Conservation (phyloP, 2,113 vertebrate genomes). For the Cryptotis parvus region DNA sequence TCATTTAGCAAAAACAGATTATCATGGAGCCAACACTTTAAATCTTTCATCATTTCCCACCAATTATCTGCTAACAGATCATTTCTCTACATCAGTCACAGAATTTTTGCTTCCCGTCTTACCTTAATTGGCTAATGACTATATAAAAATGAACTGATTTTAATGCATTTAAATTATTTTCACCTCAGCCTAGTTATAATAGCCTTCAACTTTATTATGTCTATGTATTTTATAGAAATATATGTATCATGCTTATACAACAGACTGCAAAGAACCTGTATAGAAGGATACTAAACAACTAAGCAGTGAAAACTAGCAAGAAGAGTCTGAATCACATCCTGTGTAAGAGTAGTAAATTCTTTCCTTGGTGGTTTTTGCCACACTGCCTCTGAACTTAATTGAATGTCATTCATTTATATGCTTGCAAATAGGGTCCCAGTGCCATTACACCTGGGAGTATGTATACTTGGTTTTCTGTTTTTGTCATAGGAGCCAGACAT, state of each 20-base stretch:
- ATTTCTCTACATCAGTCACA: not conserved
- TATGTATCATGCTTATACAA: not conserved
- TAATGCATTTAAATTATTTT: constrained; percentile 64
- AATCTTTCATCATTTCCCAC: not conserved
- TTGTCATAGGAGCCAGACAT: constrained; percentile 83
- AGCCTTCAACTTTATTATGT: constrained; percentile 71
- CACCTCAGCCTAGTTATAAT: constrained; percentile 61
- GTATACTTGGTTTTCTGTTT: constrained; percentile 79
- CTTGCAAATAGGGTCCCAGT: constrained; percentile 87
- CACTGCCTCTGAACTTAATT: constrained; percentile 87
- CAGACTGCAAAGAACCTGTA: constrained; percentile 60
- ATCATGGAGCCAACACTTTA: not conserved
- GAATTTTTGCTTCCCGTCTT: constrained; percentile 8
- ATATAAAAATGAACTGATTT: constrained; percentile 68
- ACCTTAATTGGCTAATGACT: constrained; percentile 62
- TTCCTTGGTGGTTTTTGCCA: constrained; percentile 88
- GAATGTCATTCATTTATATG: constrained; percentile 88
- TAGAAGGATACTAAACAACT: constrained; percentile 76
- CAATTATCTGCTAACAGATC: not conserved
- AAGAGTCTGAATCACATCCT: constrained; percentile 84
- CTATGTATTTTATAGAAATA: not conserved
- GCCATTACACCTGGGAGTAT: constrained; percentile 86
- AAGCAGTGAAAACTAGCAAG: constrained; percentile 87
- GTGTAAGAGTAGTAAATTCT: constrained; percentile 85
- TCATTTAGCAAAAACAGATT: constrained; percentile 45